Conservation (phyloP, 2,113 vertebrate genomes). For the Dicerorhinus sumatrensis region DNA sequence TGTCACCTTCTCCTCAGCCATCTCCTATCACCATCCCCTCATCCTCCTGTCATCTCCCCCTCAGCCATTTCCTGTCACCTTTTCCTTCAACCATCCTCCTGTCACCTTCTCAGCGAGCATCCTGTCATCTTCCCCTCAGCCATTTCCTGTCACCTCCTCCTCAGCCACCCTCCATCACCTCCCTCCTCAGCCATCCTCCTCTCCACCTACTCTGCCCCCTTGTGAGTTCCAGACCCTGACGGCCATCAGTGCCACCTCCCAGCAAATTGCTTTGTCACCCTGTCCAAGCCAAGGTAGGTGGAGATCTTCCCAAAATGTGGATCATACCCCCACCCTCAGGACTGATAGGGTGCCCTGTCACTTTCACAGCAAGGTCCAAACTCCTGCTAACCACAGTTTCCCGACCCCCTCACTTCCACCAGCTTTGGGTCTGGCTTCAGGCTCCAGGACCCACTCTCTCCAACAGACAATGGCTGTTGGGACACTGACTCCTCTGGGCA, state of each 20-base stretch:
- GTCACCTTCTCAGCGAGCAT: too few relatives aligned
- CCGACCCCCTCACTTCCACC: background rate
- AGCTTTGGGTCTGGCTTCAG: background rate
- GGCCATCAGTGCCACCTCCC: background rate
- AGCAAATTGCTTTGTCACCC: background rate
- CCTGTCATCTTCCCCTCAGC: background rate
- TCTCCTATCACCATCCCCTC: background rate
- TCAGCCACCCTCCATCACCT: background rate
- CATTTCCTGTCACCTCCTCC: background rate
- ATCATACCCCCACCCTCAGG: fast-evolving
- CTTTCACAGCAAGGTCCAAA: background rate
- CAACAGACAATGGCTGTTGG: background rate
- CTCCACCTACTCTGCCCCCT: background rate
- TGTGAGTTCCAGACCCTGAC: background rate
- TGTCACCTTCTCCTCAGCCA: background rate
- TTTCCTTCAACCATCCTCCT: too few relatives aligned
- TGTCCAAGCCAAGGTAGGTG: too few relatives aligned
- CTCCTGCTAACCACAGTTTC: background rate
- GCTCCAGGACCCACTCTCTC: background rate
- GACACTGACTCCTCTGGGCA: background rate
- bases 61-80: background rate
- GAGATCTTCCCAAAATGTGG: background rate
- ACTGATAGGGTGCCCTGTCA: background rate
- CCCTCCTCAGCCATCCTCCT: background rate
- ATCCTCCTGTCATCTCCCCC: background rate